Percentiles rank a stretch among this genome's conserved stretches.
These are phyloP conservation scores for Campaea margaritaria DNA, from an alignment of 2,888 invertebrate species.

Conservation along the genomic window DNA sequence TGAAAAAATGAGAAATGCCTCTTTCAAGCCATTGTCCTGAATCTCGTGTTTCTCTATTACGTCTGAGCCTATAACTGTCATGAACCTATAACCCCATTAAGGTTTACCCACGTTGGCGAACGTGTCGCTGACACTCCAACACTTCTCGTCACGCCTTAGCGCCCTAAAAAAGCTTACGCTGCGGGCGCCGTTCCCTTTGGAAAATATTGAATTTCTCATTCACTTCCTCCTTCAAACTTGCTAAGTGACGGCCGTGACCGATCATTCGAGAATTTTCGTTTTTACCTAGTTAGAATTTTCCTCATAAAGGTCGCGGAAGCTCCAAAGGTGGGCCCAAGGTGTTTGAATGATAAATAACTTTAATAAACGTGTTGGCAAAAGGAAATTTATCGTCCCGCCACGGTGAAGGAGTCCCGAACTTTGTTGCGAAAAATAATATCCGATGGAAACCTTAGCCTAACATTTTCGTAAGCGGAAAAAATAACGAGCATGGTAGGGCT, in stretches of 20 bases:
- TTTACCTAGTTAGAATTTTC: constrained; percentile 15
- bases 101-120: neutral
- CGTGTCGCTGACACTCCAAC: neutral
- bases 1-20: too few relatives aligned
- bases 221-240: constrained; percentile 23
- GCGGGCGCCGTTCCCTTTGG: neutral
- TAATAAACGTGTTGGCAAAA: constrained; percentile 31
- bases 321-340: constrained; percentile 18
- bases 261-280: constrained; percentile 15
- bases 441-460: constrained; percentile 15
- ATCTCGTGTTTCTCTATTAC: neutral
- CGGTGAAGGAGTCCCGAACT: constrained; percentile 13
- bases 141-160: constrained; percentile 3
- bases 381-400: constrained; percentile 19
- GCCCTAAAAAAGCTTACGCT: constrained; percentile 6
- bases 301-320: constrained; percentile 6
- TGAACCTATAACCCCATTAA: neutral
- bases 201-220: constrained; percentile 28
- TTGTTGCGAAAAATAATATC: constrained; percentile 26
- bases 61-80: neutral
- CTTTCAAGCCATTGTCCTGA: too few relatives aligned
- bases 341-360: constrained; percentile 34
- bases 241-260: constrained; percentile 16
- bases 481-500: constrained; percentile 7
- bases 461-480: constrained; percentile 21